phyloP scores from a whole-genome alignment of 2,888 invertebrate species.

The Andrena marginata region DNA sequence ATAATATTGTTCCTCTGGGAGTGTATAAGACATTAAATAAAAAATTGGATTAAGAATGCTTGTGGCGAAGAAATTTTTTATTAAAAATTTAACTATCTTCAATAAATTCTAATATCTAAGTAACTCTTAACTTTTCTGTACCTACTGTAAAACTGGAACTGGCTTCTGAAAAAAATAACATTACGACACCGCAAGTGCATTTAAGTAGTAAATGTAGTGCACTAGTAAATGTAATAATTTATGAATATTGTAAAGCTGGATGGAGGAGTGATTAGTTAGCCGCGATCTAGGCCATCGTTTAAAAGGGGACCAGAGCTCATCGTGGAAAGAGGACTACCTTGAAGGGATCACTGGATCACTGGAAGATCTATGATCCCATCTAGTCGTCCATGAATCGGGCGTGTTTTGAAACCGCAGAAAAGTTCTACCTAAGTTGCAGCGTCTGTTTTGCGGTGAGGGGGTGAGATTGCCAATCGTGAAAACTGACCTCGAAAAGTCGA shows the following conservation, averaged over 20 bases:
- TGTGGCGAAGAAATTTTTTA: no score
- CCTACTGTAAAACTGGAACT: no score
- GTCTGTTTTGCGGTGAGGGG: slow-evolving; percentile 54
- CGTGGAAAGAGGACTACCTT: slow-evolving; percentile 72
- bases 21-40: no score
- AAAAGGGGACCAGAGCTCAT: slow-evolving; percentile 44
- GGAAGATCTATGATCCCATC: slow-evolving; percentile 58
- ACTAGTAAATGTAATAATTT: no score
- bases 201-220: no score
- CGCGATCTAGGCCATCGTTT: slow-evolving; percentile 31
- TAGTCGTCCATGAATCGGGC: slow-evolving; percentile 74
- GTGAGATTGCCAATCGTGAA: slow-evolving; percentile 37
- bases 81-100: no score
- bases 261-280: not conserved
- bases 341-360: slow-evolving; percentile 58
- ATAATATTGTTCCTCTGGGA: no score
- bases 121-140: no score
- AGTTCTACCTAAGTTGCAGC: slow-evolving; percentile 60
- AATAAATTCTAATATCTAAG: no score
- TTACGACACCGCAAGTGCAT: no score
- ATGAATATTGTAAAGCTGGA: not conserved
- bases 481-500: slow-evolving; percentile 50
- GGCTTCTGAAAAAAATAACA: no score
- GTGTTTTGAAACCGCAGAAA: slow-evolving; percentile 71
- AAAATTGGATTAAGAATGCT: no score